Evolutionary conservation across 2,113 vertebrate genomes (phyloP).

Genomic region (Macroglossus sobrinus): DNA sequence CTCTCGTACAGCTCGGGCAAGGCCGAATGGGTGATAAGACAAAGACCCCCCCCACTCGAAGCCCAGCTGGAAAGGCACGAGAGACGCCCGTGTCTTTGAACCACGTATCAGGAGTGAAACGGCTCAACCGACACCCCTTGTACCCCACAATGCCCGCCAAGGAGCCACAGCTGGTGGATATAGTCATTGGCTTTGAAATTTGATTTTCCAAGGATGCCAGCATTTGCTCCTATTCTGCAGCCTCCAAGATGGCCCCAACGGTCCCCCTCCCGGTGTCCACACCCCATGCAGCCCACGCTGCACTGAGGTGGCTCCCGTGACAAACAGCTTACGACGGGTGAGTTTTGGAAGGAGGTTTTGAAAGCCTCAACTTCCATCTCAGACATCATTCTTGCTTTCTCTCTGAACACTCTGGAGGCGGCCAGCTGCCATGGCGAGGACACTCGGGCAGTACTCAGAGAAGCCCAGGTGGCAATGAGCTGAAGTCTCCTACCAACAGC

Average conservation of each 20-base stretch:
- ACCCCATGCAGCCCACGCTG: background rate
- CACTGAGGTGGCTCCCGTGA: fast-evolving
- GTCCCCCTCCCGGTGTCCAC: background rate
- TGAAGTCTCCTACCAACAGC: background rate
- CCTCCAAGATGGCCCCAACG: background rate
- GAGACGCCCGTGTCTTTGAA: background rate
- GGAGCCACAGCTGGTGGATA: background rate
- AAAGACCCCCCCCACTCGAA: background rate
- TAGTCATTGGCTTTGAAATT: no score
- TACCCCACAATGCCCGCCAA: no score
- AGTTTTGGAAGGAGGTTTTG: background rate
- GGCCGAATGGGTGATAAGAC: background rate
- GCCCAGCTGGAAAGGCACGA: background rate
- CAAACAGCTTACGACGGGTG: background rate
- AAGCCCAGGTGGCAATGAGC: background rate
- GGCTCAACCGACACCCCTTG: background rate
- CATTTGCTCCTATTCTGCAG: no score
- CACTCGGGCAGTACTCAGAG: no score
- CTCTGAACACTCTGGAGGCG: background rate
- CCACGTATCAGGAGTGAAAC: fast-evolving
- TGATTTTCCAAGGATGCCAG: no score
- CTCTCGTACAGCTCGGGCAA: background rate
- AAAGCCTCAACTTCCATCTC: background rate
- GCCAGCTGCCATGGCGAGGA: background rate
- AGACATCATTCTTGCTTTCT: background rate